Evolutionary conservation across 35 echinoderm and acorn worm genomes (phyloP), one percentile per base, ranked within the genome.

Genomic region (Lytechinus pictus): DNA sequence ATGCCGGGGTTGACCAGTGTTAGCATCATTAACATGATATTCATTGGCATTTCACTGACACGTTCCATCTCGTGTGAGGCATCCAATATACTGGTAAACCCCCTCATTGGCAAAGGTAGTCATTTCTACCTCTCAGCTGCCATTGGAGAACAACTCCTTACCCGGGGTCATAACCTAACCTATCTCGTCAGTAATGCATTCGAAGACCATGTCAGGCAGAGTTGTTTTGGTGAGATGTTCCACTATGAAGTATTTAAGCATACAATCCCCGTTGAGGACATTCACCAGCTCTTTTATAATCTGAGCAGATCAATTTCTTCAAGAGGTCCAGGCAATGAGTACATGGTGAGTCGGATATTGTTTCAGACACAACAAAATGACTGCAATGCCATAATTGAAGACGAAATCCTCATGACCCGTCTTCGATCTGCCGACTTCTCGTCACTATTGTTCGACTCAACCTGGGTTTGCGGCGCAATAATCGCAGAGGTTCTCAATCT

Each of bases 191-290:
- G 92, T 54, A 93, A 93, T 10, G 92, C 92, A 0, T 93, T 93
- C 54, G 54, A 55, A 54, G 92, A 93, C 9, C 28, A 93, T 19
- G 53, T 93, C 52, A 93, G 28, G 19, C 10, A 93, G 27, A 57
- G 92, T 55, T 53, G 55, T 12, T 93, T 53, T 24, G 92, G 92
- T 55, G 13, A 93, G 14, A 57, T 93, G 92, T 93, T 93, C 55
- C 12, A 93, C n/a, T 57, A 55, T 93, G 92, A 93, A 93, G 92
- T 93, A 14, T 93, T 93, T 24, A 93, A 54, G 53, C 92, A 93
- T 93, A 13, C 92, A 10, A 93, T 93, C 27, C 92, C 92, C 10
- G 92, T 57, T 9, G 55, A 93, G n/a, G 92, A 93, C 9, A 54
- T 93, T 19, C 92, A 93, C 21, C 54, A 55, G n/a, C 52, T 55